Conservation (phyloP, 2,888 invertebrate species). For the Asteroscopus sphinx region DNA sequence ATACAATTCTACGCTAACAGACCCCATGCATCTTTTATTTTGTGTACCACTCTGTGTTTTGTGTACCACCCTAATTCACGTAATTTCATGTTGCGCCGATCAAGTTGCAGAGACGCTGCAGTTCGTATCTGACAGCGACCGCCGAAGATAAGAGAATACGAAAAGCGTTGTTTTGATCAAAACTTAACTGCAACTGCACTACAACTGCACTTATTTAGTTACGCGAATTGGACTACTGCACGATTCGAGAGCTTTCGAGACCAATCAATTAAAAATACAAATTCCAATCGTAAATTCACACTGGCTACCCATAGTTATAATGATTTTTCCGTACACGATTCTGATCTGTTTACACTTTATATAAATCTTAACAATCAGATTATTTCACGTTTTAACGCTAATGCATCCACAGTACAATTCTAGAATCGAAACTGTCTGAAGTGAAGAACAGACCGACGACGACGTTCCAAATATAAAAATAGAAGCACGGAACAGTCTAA, state of each 20-base stretch:
- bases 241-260: too few species aligned
- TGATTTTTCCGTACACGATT: background rate
- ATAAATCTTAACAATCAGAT: constrained; percentile 8
- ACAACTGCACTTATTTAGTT: too few species aligned
- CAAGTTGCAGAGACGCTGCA: too few species aligned
- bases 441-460: constrained; percentile 74
- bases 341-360: background rate
- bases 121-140: too few species aligned
- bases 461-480: constrained; percentile 82
- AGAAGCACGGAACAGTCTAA: constrained; percentile 73
- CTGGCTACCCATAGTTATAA: too few species aligned
- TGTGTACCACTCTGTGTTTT: constrained; percentile 27
- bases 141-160: too few species aligned
- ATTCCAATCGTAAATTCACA: constrained; percentile 1
- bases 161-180: too few species aligned
- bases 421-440: constrained; percentile 69
- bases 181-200: too few species aligned
- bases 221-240: too few species aligned
- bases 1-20: constrained; percentile 3
- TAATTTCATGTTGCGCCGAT: too few species aligned
- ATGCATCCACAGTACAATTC: constrained; percentile 41
- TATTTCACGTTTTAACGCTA: constrained; percentile 14
- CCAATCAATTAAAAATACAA: background rate
- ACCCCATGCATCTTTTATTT: constrained; percentile 12
- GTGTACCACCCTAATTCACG: too few species aligned